These are phyloP conservation scores for Dufourea novaeangliae DNA, from an alignment of 1,140 invertebrate species.

Conservation along the genomic window DNA sequence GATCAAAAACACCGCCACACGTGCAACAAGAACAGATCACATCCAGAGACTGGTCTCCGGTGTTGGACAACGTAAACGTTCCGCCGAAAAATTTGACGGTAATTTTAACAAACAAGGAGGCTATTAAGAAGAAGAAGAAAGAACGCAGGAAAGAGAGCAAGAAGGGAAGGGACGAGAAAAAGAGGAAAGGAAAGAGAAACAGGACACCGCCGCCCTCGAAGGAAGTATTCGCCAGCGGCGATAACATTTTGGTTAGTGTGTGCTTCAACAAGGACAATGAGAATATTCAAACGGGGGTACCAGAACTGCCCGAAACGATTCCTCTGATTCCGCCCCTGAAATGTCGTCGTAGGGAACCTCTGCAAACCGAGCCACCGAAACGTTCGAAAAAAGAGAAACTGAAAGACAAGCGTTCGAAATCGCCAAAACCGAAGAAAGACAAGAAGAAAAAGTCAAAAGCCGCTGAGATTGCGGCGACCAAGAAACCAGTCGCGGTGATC, in stretches of 20 bases:
- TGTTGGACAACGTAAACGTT: constrained; percentile 69
- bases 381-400: constrained; percentile 79
- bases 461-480: constrained; percentile 79
- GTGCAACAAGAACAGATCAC: constrained; percentile 71
- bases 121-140: constrained; percentile 84
- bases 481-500: constrained; percentile 91
- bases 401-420: constrained; percentile 81
- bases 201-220: constrained; percentile 87
- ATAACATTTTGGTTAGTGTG: constrained; percentile 95
- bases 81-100: constrained; percentile 82
- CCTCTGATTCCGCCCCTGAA: constrained; percentile 76
- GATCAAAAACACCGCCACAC: constrained; percentile 79
- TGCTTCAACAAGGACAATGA: constrained; percentile 91
- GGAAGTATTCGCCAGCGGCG: constrained; percentile 94
- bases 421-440: constrained; percentile 79
- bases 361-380: constrained; percentile 73
- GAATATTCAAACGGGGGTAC: constrained; percentile 60
- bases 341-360: constrained; percentile 72
- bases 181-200: constrained; percentile 82
- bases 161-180: constrained; percentile 79
- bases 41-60: constrained; percentile 75
- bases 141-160: constrained; percentile 81
- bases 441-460: constrained; percentile 82
- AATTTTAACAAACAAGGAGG: constrained; percentile 83
- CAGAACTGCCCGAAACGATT: constrained; percentile 78